phyloP scores from a whole-genome alignment of 2,113 vertebrate species.

The Camelus bactrianus region DNA sequence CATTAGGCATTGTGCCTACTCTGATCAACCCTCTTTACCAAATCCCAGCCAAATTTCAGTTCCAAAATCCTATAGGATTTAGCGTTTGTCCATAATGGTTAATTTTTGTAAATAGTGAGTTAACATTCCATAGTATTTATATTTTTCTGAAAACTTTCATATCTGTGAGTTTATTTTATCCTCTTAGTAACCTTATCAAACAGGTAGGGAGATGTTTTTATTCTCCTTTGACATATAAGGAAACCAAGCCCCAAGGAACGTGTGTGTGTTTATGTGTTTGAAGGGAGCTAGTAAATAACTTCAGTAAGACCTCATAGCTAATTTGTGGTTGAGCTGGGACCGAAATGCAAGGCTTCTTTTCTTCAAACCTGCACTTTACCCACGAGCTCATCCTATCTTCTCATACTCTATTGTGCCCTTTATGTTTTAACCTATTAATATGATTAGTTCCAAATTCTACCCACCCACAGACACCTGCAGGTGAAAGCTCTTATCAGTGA shows the following conservation, averaged over 20 bases:
- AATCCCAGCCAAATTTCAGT: background rate
- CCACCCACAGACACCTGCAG: background rate
- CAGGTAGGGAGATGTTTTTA: background rate
- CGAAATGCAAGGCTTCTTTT: background rate
- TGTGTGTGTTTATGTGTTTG: background rate
- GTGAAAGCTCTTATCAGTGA: slow-evolving; percentile 9
- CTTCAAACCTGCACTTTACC: background rate
- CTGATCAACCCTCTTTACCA: background rate
- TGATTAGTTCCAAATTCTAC: background rate
- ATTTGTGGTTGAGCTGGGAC: background rate
- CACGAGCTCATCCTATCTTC: background rate
- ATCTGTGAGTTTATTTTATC: slow-evolving; percentile 6
- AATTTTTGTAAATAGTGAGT: background rate
- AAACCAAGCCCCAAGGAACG: background rate
- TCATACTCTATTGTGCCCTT: background rate
- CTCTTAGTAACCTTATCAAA: background rate
- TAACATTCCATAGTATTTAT: background rate
- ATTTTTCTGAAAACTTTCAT: slow-evolving; percentile 56
- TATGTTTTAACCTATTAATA: background rate
- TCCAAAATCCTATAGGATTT: background rate
- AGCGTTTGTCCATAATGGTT: background rate
- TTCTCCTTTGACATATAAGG: background rate
- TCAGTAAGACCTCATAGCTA: background rate
- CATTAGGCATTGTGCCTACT: background rate
- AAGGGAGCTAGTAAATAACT: background rate